A percentile compares a stretch with the other conserved stretches of the same genome.
Evolutionary conservation across 2,113 vertebrate genomes (phyloP).

Genomic region (Danio rerio): DNA sequence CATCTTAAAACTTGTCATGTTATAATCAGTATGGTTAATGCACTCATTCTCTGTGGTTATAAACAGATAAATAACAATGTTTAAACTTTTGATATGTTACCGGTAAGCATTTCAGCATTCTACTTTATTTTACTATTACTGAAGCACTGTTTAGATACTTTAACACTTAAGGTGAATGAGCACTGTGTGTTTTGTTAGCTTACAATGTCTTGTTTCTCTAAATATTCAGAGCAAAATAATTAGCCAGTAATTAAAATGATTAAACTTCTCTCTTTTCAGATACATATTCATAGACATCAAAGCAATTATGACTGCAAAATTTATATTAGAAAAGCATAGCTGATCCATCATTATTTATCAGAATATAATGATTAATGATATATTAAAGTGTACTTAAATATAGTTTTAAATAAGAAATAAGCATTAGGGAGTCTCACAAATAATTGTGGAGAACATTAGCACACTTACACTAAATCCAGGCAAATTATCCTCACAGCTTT

Average conservation of each 20-base stretch:
- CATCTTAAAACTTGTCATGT: neutral
- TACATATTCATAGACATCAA: neutral
- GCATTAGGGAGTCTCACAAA: neutral
- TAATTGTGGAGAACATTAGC: neutral
- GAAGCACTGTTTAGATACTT: neutral
- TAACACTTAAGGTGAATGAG: neutral
- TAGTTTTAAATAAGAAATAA: neutral
- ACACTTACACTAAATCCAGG: slow-evolving; percentile 25
- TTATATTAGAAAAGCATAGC: neutral
- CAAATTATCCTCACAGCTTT: neutral
- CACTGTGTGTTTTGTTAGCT: neutral
- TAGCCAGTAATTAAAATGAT: too few species aligned
- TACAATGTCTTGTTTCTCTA: neutral
- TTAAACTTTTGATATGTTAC: neutral
- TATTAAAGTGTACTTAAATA: neutral
- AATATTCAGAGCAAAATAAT: neutral
- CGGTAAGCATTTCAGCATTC: neutral
- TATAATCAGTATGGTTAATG: neutral
- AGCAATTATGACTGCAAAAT: neutral
- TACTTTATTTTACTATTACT: neutral
- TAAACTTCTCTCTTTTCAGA: neutral
- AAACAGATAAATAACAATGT: too few species aligned
- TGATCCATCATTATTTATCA: neutral
- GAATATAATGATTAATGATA: too few species aligned
- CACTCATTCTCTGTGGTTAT: neutral